These are phyloP conservation scores for Heterohyrax brucei DNA, from an alignment of 2,797 vertebrate genomes.

Conservation along the genomic window DNA sequence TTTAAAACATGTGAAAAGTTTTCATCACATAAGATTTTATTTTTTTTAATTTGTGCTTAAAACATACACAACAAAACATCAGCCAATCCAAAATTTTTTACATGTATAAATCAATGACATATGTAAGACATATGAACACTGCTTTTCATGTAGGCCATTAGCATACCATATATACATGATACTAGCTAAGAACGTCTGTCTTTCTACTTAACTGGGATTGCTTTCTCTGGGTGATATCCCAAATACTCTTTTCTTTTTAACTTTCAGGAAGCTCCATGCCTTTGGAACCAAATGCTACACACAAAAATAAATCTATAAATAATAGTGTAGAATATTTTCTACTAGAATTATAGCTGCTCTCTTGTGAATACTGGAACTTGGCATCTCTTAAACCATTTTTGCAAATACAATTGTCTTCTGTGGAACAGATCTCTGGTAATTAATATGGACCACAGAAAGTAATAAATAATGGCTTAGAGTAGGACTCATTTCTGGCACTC, in stretches of 20 bases:
- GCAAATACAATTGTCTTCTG: conserved; percentile 35
- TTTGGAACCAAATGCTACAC: not conserved
- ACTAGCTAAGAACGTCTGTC: not conserved
- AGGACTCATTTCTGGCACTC: not conserved
- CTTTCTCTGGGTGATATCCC: not conserved
- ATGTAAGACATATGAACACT: not conserved
- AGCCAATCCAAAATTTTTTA: not conserved
- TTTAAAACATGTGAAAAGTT: not conserved
- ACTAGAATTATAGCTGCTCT: not conserved
- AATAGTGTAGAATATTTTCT: not conserved
- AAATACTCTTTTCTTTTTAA: not conserved
- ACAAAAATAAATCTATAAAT: not conserved
- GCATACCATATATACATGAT: not conserved
- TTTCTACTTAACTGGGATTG: not conserved
- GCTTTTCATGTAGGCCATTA: not conserved
- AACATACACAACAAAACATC: not conserved
- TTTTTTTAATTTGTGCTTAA: not conserved
- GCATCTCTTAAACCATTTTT: not conserved
- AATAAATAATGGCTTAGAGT: not conserved
- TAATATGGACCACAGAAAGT: not conserved
- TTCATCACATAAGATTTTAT: not conserved
- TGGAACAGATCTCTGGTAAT: conserved; percentile 29
- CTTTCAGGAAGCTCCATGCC: not conserved
- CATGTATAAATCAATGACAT: not conserved
- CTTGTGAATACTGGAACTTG: not conserved